Conservation (phyloP, 2,888 invertebrate species). For the Troides oblongomaculatus region DNA sequence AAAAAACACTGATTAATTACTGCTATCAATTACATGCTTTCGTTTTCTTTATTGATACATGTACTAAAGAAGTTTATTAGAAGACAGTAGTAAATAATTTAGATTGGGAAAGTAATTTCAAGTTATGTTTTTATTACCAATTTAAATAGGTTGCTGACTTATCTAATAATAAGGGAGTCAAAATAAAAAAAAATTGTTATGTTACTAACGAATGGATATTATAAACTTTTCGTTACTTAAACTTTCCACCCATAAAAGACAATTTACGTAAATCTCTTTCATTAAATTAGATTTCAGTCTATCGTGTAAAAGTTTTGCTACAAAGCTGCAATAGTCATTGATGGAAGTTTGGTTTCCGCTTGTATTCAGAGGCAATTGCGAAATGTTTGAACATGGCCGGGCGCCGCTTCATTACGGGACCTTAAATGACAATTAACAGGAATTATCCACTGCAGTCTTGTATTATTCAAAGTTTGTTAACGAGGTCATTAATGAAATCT, state of each 20-base stretch:
- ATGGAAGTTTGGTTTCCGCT: slow-evolving; percentile 16
- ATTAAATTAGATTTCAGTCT: slow-evolving; percentile 4
- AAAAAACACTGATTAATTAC: not conserved
- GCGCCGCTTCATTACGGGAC: slow-evolving; percentile 12
- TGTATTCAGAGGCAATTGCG: slow-evolving; percentile 12
- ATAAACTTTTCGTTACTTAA: not conserved
- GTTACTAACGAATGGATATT: not conserved
- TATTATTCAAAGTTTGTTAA: not conserved
- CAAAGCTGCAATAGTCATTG: slow-evolving; percentile 7
- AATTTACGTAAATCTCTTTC: not conserved
- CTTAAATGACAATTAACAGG: slow-evolving; percentile 10
- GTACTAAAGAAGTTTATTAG: too few species aligned
- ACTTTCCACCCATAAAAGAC: not conserved
- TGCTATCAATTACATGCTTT: too few species aligned
- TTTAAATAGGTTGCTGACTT: too few species aligned
- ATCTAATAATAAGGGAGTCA: too few species aligned
- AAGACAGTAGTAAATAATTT: too few species aligned
- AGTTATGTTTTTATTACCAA: too few species aligned
- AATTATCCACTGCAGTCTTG: slow-evolving; percentile 2
- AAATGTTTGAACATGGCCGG: slow-evolving; percentile 12
- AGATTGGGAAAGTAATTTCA: too few species aligned
- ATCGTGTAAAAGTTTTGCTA: slow-evolving; percentile 10
- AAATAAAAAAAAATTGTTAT: too few species aligned
- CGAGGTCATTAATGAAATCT: slow-evolving; percentile 8
- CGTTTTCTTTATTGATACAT: too few species aligned